These are phyloP conservation scores for Disparrhopalites patrizii DNA, from an alignment of 2,888 invertebrate genomes.

Conservation along the genomic window DNA sequence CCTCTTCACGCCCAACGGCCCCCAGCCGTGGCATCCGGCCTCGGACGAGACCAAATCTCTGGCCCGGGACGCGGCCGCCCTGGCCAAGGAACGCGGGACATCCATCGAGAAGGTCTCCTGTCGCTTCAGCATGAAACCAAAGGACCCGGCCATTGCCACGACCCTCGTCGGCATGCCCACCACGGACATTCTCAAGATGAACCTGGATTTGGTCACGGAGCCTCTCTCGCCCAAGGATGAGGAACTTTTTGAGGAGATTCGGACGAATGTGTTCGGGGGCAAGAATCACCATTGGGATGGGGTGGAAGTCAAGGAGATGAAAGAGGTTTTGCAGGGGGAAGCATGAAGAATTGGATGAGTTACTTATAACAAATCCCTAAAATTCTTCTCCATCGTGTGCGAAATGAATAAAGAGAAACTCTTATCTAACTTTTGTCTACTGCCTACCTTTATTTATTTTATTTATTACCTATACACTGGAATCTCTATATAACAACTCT, in stretches of 20 bases:
- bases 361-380: neutral
- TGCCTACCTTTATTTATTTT: too few relatives aligned
- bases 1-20: slow-evolving; percentile 69
- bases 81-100: slow-evolving; percentile 41
- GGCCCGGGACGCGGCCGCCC: slow-evolving; percentile 59
- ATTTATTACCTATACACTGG: too few relatives aligned
- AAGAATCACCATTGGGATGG: slow-evolving; percentile 62
- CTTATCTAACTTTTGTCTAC: too few relatives aligned
- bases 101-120: slow-evolving; percentile 36
- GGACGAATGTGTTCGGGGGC: slow-evolving; percentile 59
- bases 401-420: too few relatives aligned
- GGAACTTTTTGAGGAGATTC: slow-evolving; percentile 60
- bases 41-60: slow-evolving; percentile 60
- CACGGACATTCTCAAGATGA: slow-evolving; percentile 59
- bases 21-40: slow-evolving; percentile 78
- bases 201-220: slow-evolving; percentile 61
- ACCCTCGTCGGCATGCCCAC: slow-evolving; percentile 74
- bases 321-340: slow-evolving; percentile 19
- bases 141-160: slow-evolving; percentile 59
- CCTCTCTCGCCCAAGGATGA: slow-evolving; percentile 66
- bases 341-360: too few relatives aligned
- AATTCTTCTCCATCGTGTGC: neutral
- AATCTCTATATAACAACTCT: too few relatives aligned
- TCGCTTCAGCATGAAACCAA: slow-evolving; percentile 39
- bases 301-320: slow-evolving; percentile 58